Evolutionary conservation across 1,140 invertebrate genomes (phyloP), one percentile per base, ranked within the genome.

Genomic region (Gryon sp.): DNA sequence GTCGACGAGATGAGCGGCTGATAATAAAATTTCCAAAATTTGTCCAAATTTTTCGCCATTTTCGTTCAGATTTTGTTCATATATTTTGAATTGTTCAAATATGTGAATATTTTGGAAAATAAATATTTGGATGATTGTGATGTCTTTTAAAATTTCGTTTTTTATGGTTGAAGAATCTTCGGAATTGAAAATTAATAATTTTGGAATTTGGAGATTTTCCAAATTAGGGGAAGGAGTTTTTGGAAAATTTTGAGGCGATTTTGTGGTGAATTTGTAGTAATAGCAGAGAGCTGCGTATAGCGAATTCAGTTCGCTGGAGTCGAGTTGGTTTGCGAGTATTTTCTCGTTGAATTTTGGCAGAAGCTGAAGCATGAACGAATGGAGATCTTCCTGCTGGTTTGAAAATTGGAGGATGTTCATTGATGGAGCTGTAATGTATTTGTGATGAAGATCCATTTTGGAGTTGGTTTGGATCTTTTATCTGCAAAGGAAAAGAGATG

Each of bases 111-210:
- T 9, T 2, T 55, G 11, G 4, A 55, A 68, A 2, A 68, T 18
- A 4, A 57, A 40, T 11, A 38, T 28, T 28, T 68, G 63, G 1
- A 68, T 20, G 8, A 68, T 48, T 1, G 46, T 11, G 24, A 68
- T 40, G 19, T 68, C 63, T 6, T 48, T 19, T 3, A 32, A 7
- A n/a, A 34, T 12, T 12, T 12, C 5, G 1, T 34, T 11, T 1
- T 12, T n/a, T n/a, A n/a, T 12, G 32, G 32, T 34, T 2, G 32
- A 34, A 6, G 14, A 34, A 4, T 11, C 11, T 9, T 34, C 11
- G 6, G n/a, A n/a, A 11, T 6, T 12, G 4, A 12, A 1, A 12
- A 34, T 9, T 34, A 11, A 34, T 1, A 28, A 7, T 2, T 3
- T 28, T 12, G 32, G 32, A 2, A 34, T 34, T n/a, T 34, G 11